Conservation (phyloP, 2,113 vertebrate genomes). For the Thamnophis sirtalis region DNA sequence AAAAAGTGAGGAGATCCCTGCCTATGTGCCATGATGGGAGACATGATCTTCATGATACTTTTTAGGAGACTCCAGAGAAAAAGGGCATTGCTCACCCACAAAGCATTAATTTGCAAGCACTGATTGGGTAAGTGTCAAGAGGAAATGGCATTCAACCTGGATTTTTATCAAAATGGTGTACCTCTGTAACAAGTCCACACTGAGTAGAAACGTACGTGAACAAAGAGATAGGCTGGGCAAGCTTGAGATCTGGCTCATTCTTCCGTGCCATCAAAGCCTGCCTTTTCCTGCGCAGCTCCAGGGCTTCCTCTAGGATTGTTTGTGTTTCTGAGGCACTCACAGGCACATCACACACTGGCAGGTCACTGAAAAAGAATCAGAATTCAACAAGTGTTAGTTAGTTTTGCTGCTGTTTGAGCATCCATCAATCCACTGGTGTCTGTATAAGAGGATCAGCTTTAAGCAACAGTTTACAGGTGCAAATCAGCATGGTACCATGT, state of each 20-base stretch:
- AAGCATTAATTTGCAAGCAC: too few species aligned
- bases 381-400: neutral
- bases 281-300: slow-evolving; percentile 83
- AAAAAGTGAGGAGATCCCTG: neutral
- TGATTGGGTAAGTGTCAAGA: neutral
- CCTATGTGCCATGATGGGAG: neutral
- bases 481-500: neutral
- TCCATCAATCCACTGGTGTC: neutral
- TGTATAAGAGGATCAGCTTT: neutral
- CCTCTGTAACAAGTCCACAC: too few species aligned
- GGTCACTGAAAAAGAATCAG: slow-evolving; percentile 69
- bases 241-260: slow-evolving; percentile 80
- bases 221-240: slow-evolving; percentile 81
- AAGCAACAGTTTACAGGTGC: neutral
- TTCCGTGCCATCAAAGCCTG: slow-evolving; percentile 76
- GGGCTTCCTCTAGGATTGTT: slow-evolving; percentile 82
- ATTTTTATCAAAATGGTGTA: neutral
- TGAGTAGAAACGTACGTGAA: slow-evolving; percentile 77
- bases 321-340: slow-evolving; percentile 81
- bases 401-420: neutral
- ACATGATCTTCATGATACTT: neutral
- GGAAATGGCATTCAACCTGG: neutral
- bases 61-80: neutral
- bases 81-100: neutral
- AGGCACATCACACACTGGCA: slow-evolving; percentile 84